These are phyloP conservation scores for Tichodroma muraria DNA, from an alignment of 2,113 vertebrate species.

Conservation along the genomic window DNA sequence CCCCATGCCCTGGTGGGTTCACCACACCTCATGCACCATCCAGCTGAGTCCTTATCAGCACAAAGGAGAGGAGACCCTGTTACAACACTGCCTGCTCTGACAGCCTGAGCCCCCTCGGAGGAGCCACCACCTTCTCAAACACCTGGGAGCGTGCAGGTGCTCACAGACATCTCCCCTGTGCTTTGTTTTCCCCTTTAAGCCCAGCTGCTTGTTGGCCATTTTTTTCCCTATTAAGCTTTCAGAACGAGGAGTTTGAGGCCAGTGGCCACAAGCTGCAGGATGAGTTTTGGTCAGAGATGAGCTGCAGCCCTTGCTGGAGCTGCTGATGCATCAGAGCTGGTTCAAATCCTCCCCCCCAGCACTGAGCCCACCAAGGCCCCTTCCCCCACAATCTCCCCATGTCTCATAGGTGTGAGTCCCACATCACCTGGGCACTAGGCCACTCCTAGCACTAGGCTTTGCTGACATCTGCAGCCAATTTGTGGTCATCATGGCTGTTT, in stretches of 20 bases:
- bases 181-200: background rate
- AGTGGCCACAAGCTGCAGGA: background rate
- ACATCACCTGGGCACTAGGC: background rate
- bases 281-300: background rate
- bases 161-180: background rate
- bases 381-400: background rate
- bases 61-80: background rate
- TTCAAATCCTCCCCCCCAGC: background rate
- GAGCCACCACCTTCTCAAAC: background rate
- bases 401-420: background rate
- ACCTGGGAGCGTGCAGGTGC: background rate
- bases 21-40: background rate
- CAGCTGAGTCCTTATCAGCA: background rate
- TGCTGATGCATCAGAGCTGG: background rate
- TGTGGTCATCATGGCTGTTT: background rate
- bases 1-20: background rate
- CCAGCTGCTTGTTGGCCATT: background rate
- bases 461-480: background rate
- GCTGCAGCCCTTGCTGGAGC: background rate
- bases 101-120: background rate
- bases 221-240: background rate
- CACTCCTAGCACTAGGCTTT: background rate
- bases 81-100: fast-evolving
- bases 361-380: background rate
- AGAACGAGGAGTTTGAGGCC: background rate